Conservation (phyloP, 2,797 vertebrate species). For the Bufotes viridis region DNA sequence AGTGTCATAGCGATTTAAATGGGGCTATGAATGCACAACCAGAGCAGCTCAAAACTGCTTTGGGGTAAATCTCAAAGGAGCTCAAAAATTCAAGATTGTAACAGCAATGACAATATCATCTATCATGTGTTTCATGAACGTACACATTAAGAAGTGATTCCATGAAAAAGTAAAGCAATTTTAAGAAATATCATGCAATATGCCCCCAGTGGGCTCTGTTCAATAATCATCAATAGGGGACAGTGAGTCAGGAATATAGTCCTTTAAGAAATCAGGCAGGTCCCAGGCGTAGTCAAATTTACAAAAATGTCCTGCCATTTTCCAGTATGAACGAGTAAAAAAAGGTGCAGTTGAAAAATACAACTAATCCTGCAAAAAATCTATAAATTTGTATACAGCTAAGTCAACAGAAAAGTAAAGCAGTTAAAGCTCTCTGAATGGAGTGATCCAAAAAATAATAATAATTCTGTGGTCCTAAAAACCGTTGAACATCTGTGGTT, state of each 20-base stretch:
- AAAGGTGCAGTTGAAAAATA: neutral
- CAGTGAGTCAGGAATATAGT: neutral
- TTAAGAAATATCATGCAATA: constrained; percentile 33
- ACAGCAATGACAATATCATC: constrained; percentile 37
- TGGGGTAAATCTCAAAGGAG: constrained; percentile 56
- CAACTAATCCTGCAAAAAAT: neutral
- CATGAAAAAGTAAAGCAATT: constrained; percentile 53
- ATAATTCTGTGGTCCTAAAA: no score
- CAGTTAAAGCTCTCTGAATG: no score
- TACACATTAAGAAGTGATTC: constrained; percentile 58
- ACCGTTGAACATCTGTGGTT: no score
- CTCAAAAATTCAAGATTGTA: constrained; percentile 53
- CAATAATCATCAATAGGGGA: constrained; percentile 18
- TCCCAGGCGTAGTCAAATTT: neutral
- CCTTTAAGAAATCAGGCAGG: neutral
- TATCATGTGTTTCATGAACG: constrained; percentile 57
- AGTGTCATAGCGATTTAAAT: constrained; percentile 65
- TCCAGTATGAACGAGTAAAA: neutral
- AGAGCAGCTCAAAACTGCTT: constrained; percentile 63
- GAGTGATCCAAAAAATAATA: no score
- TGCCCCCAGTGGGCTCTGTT: neutral
- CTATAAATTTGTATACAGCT: no score
- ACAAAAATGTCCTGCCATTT: neutral
- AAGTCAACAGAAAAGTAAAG: no score
- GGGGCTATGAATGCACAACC: constrained; percentile 58